Percentiles rank a stretch among this genome's conserved stretches.
These are phyloP conservation scores for Hydractinia echinata DNA, from an alignment of 30 jellyfish, hydroid and myxozoan genomes.

Conservation along the genomic window DNA sequence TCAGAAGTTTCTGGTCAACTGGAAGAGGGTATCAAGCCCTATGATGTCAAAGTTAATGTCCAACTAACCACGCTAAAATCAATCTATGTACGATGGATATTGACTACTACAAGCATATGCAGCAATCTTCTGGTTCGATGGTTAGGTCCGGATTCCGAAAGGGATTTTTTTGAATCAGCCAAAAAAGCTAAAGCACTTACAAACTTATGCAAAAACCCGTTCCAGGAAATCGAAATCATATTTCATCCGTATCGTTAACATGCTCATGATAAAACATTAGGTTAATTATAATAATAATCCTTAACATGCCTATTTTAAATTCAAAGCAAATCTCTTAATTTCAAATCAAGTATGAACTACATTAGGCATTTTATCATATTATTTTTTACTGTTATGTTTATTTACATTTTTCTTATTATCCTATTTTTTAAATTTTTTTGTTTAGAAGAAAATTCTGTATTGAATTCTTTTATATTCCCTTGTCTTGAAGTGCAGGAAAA, in stretches of 20 bases:
- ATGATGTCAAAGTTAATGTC: not conserved
- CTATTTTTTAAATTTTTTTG: not conserved
- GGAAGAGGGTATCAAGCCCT: not conserved
- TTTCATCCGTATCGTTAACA: not conserved
- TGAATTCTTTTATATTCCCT: not conserved
- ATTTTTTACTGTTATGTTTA: not conserved
- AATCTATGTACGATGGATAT: not conserved
- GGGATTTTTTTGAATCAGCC: no score
- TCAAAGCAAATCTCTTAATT: no score
- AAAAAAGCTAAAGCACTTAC: no score
- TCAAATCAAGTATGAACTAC: no score
- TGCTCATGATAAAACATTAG: not conserved
- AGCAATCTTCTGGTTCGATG: not conserved
- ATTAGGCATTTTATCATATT: not conserved
- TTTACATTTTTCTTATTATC: not conserved
- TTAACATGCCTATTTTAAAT: no score
- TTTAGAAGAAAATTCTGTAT: not conserved
- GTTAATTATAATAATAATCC: not conserved
- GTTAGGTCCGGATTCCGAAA: not conserved
- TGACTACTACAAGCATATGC: not conserved
- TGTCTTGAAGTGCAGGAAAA: not conserved
- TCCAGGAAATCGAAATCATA: not conserved
- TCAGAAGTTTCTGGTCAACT: not conserved
- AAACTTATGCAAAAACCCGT: constrained; percentile 1
- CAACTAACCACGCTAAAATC: not conserved